A percentile compares a stretch with the other conserved stretches of the same genome.
Evolutionary conservation across 2,113 vertebrate species (phyloP).

Genomic region (Halcyon senegalensis): DNA sequence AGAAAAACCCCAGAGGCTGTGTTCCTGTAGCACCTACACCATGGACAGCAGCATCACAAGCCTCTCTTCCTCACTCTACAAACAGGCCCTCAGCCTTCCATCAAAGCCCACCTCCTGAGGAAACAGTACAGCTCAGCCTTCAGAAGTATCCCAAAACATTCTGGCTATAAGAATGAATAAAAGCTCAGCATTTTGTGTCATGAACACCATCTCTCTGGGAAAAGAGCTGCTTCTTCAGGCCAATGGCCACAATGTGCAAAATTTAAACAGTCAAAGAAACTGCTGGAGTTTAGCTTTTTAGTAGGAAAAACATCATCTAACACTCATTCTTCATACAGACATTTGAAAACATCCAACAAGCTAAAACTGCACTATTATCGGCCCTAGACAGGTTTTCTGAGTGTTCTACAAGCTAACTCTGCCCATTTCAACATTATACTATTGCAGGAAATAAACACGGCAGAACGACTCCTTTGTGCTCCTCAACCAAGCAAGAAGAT

Average conservation of each 20-base stretch:
- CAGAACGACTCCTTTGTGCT: not conserved
- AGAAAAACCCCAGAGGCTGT: not conserved
- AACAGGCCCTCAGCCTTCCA: not conserved
- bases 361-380: not conserved
- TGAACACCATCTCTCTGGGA: not conserved
- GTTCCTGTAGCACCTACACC: not conserved
- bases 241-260: not conserved
- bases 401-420: not conserved
- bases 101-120: not conserved
- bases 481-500: not conserved
- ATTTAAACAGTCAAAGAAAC: not conserved
- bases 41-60: slow-evolving; percentile 33
- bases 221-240: not conserved
- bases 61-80: not conserved
- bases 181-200: not conserved
- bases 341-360: not conserved
- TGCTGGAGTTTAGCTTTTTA: not conserved
- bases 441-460: not conserved
- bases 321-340: not conserved
- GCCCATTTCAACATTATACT: not conserved
- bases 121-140: not conserved
- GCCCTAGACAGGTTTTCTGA: not conserved
- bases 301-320: not conserved
- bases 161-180: not conserved
- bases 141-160: not conserved